Evolutionary conservation across 2,113 vertebrate genomes (phyloP), one percentile per base, ranked within the genome.

Genomic region (Pardalotus punctatus): DNA sequence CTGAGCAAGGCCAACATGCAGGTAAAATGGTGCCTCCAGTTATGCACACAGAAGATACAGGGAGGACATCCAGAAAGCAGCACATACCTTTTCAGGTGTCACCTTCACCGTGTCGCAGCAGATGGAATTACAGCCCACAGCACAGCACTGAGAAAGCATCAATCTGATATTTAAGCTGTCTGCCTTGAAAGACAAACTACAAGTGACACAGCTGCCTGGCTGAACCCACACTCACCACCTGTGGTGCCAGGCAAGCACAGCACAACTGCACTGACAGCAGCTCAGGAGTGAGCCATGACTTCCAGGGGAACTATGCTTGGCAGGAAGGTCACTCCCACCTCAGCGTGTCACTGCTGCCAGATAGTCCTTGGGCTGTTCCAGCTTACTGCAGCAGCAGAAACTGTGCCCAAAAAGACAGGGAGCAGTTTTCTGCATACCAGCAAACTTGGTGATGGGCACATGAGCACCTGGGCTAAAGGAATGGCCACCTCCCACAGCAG

Each of bases 91-190:
- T 85, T 13, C 15, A 86, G 88, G 93, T 90, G 90, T 96, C 94
- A 96, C 95, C 93, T 96, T 91, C 81, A 80, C 54, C 14, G 12
- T 10, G 29, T 47, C 2, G 2, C 66, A 85, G 81, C 86, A 90
- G 95, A 96, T 96, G 88, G 88, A 96, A 96, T 95, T 96, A 91
- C 95, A 96, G 91, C 81, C 70, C 74, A 35, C 58, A 54, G 88
- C 0, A 0, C 56, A 74, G 61, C 60, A 62, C 92, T 70, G 53
- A 48, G 92, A 71, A 88, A 67, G 79, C 81, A 92, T 84, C 86
- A 70, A 53, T 84, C 67, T 90, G 93, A 96, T 92, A 94, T 56
- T 92, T 90, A 83, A 90, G 82, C 81, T 83, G 91, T 33, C 91
- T 90, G 82, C 79, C 77, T 61, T 58, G 82, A 86, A 92, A 90